A percentile compares a stretch with the other conserved stretches of the same genome.
phyloP scores from a whole-genome alignment of 2,113 vertebrate genomes.

The Lichenostomus cassidix region DNA sequence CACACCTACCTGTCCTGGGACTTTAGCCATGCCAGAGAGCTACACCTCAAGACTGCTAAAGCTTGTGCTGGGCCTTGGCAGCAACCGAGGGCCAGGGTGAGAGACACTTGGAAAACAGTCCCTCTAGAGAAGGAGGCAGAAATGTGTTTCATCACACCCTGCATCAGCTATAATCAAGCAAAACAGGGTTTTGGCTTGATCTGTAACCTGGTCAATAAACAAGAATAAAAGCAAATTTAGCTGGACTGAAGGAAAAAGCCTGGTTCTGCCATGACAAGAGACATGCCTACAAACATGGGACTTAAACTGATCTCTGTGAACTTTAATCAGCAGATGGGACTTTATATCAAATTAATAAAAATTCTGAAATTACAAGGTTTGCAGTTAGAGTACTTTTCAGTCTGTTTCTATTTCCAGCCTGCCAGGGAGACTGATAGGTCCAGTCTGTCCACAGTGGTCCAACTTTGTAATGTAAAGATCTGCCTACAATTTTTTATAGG shows the following conservation, averaged over 20 bases:
- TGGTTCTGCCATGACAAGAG: neutral
- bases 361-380: neutral
- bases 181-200: neutral
- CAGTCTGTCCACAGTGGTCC: neutral
- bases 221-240: neutral
- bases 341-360: neutral
- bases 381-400: neutral
- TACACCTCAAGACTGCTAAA: fast-evolving
- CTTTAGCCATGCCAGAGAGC: fast-evolving
- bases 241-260: neutral
- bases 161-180: neutral
- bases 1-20: neutral
- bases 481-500: neutral
- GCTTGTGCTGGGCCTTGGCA: neutral
- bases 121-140: neutral
- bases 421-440: neutral
- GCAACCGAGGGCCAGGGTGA: neutral
- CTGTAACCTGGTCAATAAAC: neutral
- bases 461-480: neutral
- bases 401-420: neutral
- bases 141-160: neutral
- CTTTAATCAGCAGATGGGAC: neutral
- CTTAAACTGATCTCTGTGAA: neutral
- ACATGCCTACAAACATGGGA: neutral
- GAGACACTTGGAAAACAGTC: neutral